Evolutionary conservation across 2,888 invertebrate genomes (phyloP), one percentile per base, ranked within the genome.

Genomic region (Gastracanthus pulcherrimus): DNA sequence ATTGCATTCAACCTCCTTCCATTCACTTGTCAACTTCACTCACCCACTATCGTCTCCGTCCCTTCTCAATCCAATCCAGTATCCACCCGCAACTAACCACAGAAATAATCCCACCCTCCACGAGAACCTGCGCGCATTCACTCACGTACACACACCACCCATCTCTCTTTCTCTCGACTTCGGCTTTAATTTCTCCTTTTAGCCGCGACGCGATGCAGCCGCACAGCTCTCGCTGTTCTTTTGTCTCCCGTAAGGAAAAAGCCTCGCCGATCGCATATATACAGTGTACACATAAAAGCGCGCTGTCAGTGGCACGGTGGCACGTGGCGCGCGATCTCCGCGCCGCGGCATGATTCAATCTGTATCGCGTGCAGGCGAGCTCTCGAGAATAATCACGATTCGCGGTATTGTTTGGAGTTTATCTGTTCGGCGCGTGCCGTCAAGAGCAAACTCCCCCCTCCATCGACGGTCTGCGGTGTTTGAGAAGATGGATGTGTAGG

Each of bases 401-500:
- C 82, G 80, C 76, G 76, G 82, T 80, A 82, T 80, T 82, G 76
- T 80, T 69, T 76, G 72, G 67, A 76, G 77, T 77, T 80, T 77
- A 80, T 80, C 82, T 76, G 48, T 29, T 34, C 69, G 76, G 70
- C 82, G 77, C 82, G 82, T 80, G 82, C 80, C 82, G 77, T 64
- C 64, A 11, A 36, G 55, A 66, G 71, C 67, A 62, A 41, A 55
- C 55, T 36, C 36, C 62, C 31, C 62, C 60, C 48, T 3, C 36
- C 36, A 3, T n/a, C 11, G 6, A n/a, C 11, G 11, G 13, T 3
- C 5, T 13, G 45, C 19, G 38, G 9, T 41, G 9, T 58, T n/a
- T n/a, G 29, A 3, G 64, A 48, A 64, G 38, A 51, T 19, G 51
- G 26, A 23, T n/a, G 31, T n/a, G 66, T 58, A 62, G 41, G 36